A percentile compares a stretch with the other conserved stretches of the same genome.
phyloP scores from a whole-genome alignment of 2,113 vertebrate species.

The Ochotona princeps region DNA sequence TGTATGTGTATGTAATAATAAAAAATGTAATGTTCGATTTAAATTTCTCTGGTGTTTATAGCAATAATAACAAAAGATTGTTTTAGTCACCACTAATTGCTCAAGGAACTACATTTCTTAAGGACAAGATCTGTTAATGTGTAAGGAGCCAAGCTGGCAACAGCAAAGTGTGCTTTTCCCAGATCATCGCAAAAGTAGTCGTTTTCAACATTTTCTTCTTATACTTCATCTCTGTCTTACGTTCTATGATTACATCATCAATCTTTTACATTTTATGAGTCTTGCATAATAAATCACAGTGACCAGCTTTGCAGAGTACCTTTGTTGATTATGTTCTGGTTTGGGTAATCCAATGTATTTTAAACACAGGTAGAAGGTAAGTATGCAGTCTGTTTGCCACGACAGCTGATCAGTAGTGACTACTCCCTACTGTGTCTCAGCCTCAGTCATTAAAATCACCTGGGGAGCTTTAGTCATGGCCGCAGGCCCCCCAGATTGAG shows the following conservation, averaged over 20 bases:
- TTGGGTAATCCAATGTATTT: constrained; percentile 16
- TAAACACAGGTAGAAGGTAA: not conserved
- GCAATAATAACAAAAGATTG: constrained; percentile 22
- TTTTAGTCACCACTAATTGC: constrained; percentile 24
- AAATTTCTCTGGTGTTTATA: constrained; percentile 44
- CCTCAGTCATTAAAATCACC: not conserved
- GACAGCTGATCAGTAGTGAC: not conserved
- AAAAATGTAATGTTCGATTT: constrained; percentile 37
- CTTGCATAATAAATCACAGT: not conserved
- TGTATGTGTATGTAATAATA: constrained; percentile 25
- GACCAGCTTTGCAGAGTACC: not conserved
- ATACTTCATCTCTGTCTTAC: not conserved
- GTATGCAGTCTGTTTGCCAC: not conserved
- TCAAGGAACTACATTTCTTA: constrained; percentile 44
- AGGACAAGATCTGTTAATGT: constrained; percentile 25
- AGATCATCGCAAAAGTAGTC: constrained; percentile 32
- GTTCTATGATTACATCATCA: not conserved
- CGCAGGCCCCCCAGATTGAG: not conserved
- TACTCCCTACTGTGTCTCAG: not conserved
- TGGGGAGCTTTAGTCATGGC: not conserved
- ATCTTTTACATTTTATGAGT: not conserved
- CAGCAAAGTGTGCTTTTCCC: not conserved
- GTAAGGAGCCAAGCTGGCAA: not conserved
- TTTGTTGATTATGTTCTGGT: not conserved
- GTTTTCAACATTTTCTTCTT: not conserved